Base-by-base conservation (phyloP, 2,113 vertebrate genomes). In the Peromyscus californicus region DNA sequence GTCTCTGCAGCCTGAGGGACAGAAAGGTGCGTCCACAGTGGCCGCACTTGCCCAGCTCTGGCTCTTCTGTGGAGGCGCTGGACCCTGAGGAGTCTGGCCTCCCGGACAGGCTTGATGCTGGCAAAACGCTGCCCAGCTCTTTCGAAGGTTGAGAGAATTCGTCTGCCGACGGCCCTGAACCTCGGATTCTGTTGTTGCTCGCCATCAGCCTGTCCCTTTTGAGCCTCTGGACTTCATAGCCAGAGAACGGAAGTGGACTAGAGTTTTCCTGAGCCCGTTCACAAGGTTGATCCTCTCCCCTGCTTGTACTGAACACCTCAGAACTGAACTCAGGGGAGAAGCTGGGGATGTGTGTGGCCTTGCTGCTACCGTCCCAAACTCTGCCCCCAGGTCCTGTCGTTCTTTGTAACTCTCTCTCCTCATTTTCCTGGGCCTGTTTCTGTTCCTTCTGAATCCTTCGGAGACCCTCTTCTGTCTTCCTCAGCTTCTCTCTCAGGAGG, bases 11-110 rank as follows among this genome's bases (percentile, higher is more conserved):
- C 80, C 99, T 99, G 0, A 97, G 78, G 9, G 92, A 78, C 67
- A 97, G 89, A 98, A 99, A 99, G 3, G 72, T 98, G 10, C 99
- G 98, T 3, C 98, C 97, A 22, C 99, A 99, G 97, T 99, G 72
- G 22, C 39, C 93, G 97, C 99, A 99, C 31, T 98, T 96, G 17
- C 98, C 75, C 0, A 98, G 98, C 42, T 72, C 93, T 21, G 69
- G 93, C 19, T 97, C 97, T 5, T 7, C 74, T 54, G 45, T 45
- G 4, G 21, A 83, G 88, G 82, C 70, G 33, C 48, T 8, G 45
- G 93, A 96, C 22, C 59, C 87, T 2, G 70, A 93, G 3, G 95
- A 95, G 83, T 63, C 51, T 17, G 94, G 97, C 22, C 59, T 63
- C 45, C 42, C 45, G 1, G 67, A 17, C 17, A 1, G 78, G 39